Conservation (phyloP, 1,140 invertebrate genomes). For the Venturia canescens region DNA sequence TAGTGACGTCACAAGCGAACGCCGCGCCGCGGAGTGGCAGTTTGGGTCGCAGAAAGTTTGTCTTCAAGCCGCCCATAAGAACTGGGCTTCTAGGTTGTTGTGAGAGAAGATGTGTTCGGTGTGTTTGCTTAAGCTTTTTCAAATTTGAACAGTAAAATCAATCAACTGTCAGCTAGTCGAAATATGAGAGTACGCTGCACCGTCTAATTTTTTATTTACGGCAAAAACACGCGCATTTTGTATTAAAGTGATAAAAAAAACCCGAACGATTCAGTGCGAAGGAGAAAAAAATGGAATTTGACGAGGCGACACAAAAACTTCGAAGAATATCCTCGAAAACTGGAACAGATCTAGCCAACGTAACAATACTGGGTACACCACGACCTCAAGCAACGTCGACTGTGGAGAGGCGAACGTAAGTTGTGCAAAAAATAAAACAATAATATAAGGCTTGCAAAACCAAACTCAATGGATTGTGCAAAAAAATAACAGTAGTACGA, state of each 20-base stretch:
- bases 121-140: background rate
- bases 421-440: conserved; percentile 34
- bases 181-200: background rate
- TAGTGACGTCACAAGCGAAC: too few species aligned
- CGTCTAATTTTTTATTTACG: background rate
- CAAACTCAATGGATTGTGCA: conserved; percentile 7
- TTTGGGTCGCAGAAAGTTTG: too few species aligned
- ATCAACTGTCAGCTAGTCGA: background rate
- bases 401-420: conserved; percentile 60
- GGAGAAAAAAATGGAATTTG: background rate
- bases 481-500: background rate
- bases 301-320: background rate
- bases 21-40: too few species aligned
- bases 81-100: too few species aligned
- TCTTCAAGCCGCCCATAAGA: too few species aligned
- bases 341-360: conserved; percentile 53
- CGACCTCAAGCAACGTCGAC: conserved; percentile 69
- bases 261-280: background rate
- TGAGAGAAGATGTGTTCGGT: too few species aligned
- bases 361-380: conserved; percentile 65
- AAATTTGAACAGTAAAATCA: conserved; percentile 1
- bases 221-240: too few species aligned
- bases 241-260: background rate
- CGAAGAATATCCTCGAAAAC: background rate
- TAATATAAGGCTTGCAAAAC: too few species aligned